A percentile compares a stretch with the other conserved stretches of the same genome.
Evolutionary conservation across 2,113 vertebrate species (phyloP).

Genomic region (Semicossyphus pulcher): DNA sequence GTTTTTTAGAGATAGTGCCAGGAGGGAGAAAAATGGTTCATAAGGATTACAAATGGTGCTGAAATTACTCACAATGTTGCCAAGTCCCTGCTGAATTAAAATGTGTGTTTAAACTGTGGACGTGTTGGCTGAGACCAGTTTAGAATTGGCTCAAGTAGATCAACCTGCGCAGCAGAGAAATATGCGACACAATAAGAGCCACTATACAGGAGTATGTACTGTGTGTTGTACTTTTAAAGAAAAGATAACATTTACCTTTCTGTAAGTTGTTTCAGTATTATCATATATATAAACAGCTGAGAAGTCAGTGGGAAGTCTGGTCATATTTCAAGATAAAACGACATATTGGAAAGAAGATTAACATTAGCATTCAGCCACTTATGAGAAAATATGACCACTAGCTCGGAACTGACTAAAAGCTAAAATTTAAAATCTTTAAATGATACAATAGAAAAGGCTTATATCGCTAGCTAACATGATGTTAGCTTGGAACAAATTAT

Average conservation of each 20-base stretch:
- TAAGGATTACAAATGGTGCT: conserved; percentile 22
- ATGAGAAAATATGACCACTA: no score
- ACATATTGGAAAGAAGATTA: no score
- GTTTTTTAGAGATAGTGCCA: conserved; percentile 53
- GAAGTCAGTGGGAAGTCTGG: no score
- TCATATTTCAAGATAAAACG: no score
- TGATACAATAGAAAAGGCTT: no score
- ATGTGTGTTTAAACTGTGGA: background rate
- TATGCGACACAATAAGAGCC: background rate
- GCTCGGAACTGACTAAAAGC: no score
- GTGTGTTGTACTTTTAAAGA: background rate
- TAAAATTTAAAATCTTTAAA: no score
- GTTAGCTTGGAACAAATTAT: no score
- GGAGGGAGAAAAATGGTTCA: background rate
- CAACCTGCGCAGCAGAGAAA: conserved; percentile 5
- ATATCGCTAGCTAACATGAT: no score
- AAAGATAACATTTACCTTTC: background rate
- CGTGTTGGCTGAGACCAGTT: conserved; percentile 7
- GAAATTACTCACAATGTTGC: conserved; percentile 16
- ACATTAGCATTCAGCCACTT: no score
- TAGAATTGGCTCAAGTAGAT: background rate
- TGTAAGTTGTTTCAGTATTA: background rate
- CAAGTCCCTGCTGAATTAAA: conserved; percentile 29
- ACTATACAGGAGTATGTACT: background rate
- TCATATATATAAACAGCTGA: no score